Conservation (phyloP, 2,888 invertebrate genomes). For the Tenthredo livida region DNA sequence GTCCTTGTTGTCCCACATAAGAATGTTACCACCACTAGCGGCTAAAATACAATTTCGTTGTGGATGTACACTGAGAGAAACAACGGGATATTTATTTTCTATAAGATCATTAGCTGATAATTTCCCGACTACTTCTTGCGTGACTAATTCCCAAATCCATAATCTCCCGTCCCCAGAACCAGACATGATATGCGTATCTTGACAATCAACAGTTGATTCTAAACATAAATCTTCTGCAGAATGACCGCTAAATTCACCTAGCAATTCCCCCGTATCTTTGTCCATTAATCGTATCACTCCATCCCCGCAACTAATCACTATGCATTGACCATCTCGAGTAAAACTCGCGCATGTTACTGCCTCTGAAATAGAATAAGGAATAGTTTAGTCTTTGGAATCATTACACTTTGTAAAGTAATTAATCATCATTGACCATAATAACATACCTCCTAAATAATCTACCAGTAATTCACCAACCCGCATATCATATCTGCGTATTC, state of each 20-base stretch:
- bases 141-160: constrained; percentile 94
- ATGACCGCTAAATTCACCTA: constrained; percentile 91
- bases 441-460: constrained; percentile 90
- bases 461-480: constrained; percentile 90
- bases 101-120: constrained; percentile 74
- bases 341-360: constrained; percentile 91
- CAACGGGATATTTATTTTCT: constrained; percentile 74
- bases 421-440: constrained; percentile 18
- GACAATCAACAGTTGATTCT: constrained; percentile 91
- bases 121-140: constrained; percentile 81
- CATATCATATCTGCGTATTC: constrained; percentile 93
- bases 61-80: constrained; percentile 91
- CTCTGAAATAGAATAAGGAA: constrained; percentile 77
- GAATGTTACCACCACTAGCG: constrained; percentile 87
- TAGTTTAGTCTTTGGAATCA: neutral
- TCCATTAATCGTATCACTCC: constrained; percentile 92
- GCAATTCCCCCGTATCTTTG: constrained; percentile 89
- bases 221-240: constrained; percentile 90
- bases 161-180: constrained; percentile 94
- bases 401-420: constrained; percentile 1
- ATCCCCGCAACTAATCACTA: constrained; percentile 92
- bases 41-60: constrained; percentile 85
- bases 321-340: constrained; percentile 96
- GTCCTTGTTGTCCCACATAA: constrained; percentile 82
- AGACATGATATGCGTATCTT: constrained; percentile 92